Evolutionary conservation across 1,140 invertebrate genomes (phyloP), one percentile per base, ranked within the genome.

Genomic region (Drosophila orena): DNA sequence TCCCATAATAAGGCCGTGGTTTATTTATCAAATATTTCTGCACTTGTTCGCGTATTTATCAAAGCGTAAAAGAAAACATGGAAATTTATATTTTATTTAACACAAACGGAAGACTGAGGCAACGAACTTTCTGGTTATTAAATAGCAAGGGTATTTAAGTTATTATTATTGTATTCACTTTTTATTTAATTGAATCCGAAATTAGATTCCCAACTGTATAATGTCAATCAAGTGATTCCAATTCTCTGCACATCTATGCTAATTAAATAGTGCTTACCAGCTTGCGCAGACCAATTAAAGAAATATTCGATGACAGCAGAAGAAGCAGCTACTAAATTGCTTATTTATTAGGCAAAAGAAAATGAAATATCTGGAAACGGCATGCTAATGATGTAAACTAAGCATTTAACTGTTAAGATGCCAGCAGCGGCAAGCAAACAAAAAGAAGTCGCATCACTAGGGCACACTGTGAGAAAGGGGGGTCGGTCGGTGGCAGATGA

Each of bases 341-440:
- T 55, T 77, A 73, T 88, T n/a, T 88, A 86, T 86, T 88, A 85
- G 52, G 56, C 54, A 70, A 73, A 60, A 55, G 49, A 60, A 46
- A 27, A 35, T 42, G 52, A 65, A 80, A 71, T n/a, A 70, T 61
- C 40, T 66, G 72, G 46, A 77, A 77, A 58, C 64, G 64, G 69
- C 61, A 89, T 88, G 76, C 79, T 89, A 89, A 89, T 89, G 84
- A 89, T 89, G 85, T 89, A 89, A 89, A 84, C 69, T 75, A 84
- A 79, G n/a, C 77, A 84, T 90, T 89, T 89, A n/a, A n/a, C n/a
- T n/a, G n/a, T n/a, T n/a, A n/a, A n/a, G n/a, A n/a, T n/a, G n/a
- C n/a, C n/a, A n/a, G n/a, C n/a, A n/a, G n/a, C n/a, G n/a, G n/a
- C n/a, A n/a, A n/a, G n/a, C n/a, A n/a, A n/a, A n/a, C n/a, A n/a